These are phyloP conservation scores for Paramormyrops hopkinsi DNA, from an alignment of 2,797 vertebrate genomes.

Conservation along the genomic window DNA sequence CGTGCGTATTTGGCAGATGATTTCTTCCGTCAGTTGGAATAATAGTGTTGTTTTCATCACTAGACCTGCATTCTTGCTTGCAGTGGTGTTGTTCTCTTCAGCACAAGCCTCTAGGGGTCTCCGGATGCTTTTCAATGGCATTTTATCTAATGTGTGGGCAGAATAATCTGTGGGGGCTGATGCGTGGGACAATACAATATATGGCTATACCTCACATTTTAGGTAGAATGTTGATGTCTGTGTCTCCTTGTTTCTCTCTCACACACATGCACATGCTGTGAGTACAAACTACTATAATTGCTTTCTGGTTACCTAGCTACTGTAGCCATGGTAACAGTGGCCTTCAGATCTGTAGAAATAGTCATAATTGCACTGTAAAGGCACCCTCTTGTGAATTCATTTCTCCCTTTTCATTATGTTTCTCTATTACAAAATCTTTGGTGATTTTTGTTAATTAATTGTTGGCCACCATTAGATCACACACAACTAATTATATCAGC, in stretches of 20 bases:
- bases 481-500: not conserved
- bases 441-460: not conserved
- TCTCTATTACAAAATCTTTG: not conserved
- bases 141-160: not conserved
- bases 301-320: conserved; percentile 41
- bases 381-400: not conserved
- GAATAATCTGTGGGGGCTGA: not conserved
- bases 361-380: conserved; percentile 19
- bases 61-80: not conserved
- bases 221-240: not conserved
- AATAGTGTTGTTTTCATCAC: not conserved
- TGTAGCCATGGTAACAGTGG: conserved; percentile 44
- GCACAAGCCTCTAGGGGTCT: not conserved
- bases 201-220: not conserved
- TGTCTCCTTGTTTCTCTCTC: not conserved
- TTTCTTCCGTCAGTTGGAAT: not conserved
- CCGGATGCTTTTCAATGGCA: not conserved
- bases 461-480: not conserved
- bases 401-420: not conserved
- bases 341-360: conserved; percentile 27
- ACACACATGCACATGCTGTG: not conserved
- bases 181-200: not conserved
- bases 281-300: conserved; percentile 30
- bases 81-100: not conserved
- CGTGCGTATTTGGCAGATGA: not conserved